phyloP scores from a whole-genome alignment of 2,888 invertebrate genomes.

The Drosophila dives region DNA sequence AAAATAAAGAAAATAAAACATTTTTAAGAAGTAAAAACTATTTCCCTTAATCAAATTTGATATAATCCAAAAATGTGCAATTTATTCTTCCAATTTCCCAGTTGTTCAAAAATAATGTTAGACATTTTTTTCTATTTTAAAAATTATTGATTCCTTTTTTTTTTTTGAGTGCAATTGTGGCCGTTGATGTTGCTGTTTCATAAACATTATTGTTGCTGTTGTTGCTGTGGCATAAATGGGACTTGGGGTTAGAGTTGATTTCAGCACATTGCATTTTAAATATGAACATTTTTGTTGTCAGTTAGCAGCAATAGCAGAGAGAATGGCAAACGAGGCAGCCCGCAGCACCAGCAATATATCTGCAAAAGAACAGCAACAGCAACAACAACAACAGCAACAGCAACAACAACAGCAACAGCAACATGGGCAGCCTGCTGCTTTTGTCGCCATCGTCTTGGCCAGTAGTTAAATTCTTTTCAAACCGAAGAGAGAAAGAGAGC shows the following conservation, averaged over 20 bases:
- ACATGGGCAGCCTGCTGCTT: conserved; percentile 46
- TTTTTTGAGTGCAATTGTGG: conserved; percentile 7
- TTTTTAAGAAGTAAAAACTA: background rate
- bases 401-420: conserved; percentile 10
- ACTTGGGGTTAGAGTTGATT: conserved; percentile 75
- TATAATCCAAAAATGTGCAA: too few species aligned
- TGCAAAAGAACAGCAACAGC: conserved; percentile 10
- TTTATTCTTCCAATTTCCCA: too few species aligned
- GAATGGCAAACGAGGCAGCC: conserved; percentile 25
- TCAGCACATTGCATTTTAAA: conserved; percentile 61
- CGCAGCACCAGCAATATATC: conserved; percentile 33
- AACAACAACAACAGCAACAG: conserved; percentile 8
- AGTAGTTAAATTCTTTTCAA: conserved; percentile 40
- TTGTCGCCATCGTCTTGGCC: conserved; percentile 48
- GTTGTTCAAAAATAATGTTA: background rate
- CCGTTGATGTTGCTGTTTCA: conserved; percentile 31
- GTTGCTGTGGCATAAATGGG: conserved; percentile 53
- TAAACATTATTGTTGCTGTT: conserved; percentile 41
- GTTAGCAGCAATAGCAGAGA: conserved; percentile 16
- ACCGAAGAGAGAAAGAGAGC: conserved; percentile 1
- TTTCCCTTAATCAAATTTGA: background rate
- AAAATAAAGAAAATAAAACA: background rate
- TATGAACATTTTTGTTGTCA: conserved; percentile 57
- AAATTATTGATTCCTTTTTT: background rate
- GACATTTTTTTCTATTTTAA: background rate